Evolutionary conservation across 2,888 invertebrate genomes (phyloP).

Genomic region (Netelia inedita): DNA sequence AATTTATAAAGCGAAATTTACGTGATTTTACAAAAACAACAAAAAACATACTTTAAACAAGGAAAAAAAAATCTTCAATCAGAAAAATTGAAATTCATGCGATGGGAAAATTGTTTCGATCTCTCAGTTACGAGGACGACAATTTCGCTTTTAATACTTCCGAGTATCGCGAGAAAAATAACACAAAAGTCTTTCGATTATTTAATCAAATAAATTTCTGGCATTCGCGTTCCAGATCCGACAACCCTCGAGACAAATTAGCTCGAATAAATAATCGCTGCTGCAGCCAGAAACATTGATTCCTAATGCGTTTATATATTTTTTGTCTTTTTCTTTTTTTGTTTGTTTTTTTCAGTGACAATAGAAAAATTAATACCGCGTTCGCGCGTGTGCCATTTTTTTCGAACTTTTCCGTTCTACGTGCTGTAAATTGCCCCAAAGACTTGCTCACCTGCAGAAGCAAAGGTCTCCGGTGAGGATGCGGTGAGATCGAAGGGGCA

Average conservation of each 20-base stretch:
- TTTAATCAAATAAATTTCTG: too few species aligned
- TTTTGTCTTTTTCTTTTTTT: too few species aligned
- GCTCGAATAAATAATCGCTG: conserved; percentile 42
- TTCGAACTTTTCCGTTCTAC: conserved; percentile 36
- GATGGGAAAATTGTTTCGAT: too few species aligned
- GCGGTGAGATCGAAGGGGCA: conserved; percentile 85
- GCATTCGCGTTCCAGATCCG: conserved; percentile 3
- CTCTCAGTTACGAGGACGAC: too few species aligned
- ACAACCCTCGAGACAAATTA: conserved; percentile 38
- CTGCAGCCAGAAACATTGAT: conserved; percentile 57
- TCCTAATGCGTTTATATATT: conserved; percentile 18
- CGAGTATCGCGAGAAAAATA: too few species aligned
- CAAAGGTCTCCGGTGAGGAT: conserved; percentile 91
- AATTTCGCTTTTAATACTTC: too few species aligned
- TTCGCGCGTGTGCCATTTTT: conserved; percentile 16
- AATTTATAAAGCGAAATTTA: background rate
- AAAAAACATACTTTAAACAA: conserved; percentile 41
- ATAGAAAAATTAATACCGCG: conserved; percentile 10
- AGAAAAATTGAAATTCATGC: background rate
- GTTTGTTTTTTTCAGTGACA: background rate
- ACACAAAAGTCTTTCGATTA: too few species aligned
- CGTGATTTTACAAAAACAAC: conserved; percentile 4
- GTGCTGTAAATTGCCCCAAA: conserved; percentile 79
- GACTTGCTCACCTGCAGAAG: conserved; percentile 93
- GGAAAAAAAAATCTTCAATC: background rate